phyloP scores from a whole-genome alignment of 2,113 vertebrate species.

The Trachemys scripta region DNA sequence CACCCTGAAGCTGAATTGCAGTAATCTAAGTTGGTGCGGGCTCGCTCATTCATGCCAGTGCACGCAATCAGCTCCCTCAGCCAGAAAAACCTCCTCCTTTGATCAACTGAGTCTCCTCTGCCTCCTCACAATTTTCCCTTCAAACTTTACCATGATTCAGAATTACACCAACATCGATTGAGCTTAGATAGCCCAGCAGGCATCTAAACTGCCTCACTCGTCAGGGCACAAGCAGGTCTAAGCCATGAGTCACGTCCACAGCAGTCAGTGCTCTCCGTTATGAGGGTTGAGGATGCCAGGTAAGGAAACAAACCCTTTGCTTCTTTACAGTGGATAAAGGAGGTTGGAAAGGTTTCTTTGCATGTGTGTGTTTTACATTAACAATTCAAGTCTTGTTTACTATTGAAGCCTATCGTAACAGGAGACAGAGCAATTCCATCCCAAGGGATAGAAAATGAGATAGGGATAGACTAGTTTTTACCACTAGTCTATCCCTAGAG shows the following conservation, averaged over 20 bases:
- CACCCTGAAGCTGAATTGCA: background rate
- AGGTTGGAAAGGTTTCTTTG: background rate
- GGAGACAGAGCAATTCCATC: background rate
- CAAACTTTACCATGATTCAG: background rate
- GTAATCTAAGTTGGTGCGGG: background rate
- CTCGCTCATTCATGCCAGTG: background rate
- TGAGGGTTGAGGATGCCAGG: background rate
- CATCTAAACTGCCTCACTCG: background rate
- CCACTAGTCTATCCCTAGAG: background rate
- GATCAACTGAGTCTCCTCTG: background rate
- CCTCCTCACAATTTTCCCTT: background rate
- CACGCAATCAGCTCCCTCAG: background rate
- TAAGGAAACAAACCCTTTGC: background rate
- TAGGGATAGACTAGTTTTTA: background rate
- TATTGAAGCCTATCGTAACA: background rate
- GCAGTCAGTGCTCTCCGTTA: background rate
- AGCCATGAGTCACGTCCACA: background rate
- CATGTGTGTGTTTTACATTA: background rate
- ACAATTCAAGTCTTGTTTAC: background rate
- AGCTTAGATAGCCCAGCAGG: background rate
- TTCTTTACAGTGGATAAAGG: background rate
- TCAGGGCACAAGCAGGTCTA: background rate
- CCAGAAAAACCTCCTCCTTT: fast-evolving
- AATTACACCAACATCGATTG: background rate
- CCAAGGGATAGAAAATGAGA: background rate